Base-by-base conservation (phyloP, 2,888 invertebrate genomes). In the Pollenia angustigena region DNA sequence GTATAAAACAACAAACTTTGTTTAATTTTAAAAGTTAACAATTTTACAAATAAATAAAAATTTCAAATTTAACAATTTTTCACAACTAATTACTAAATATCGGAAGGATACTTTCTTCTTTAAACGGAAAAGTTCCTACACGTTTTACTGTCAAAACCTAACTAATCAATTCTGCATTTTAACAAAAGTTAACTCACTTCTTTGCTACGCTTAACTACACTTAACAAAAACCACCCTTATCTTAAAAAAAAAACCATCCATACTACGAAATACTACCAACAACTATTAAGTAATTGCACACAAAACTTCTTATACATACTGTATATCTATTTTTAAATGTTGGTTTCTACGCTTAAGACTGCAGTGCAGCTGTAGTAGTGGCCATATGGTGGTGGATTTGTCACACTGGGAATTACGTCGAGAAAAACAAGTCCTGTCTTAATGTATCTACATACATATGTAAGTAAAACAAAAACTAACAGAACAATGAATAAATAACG, bases 111-210 rank as follows among this genome's bases (percentile, higher is more conserved):
- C 86, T 88, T 82, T 84, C 83, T 88, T 88, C 80, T 85, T 86
- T 68, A 14, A 48, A 81, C 56, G 82, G 80, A 88, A 85, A 78
- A 89, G 91, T 90, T 91, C 91, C 92, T 91, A 86, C 88, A 85
- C 90, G 91, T 89, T 91, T 82, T 89, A 90, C 88, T 89, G 91
- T 89, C 89, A 89, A 91, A 91, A 90, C 89, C 91, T 91, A 90
- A 92, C 92, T 92, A 90, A 92, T 88, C 78, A 46, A 11, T 52
- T 14, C 9, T 1, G 4, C 52, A 42, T 58, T 71, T 50, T 79
- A 78, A 76, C 81, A 78, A 83, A 71, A 89, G 62, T 88, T 82
- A 86, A 56, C 85, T 81, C 81, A 66, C 6, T 83, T 69, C 18
- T 72, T 76, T 78, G 62, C 12, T 66, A 66, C 54, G 62, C 48